Conservation (phyloP, 2,113 vertebrate genomes). For the Struthio camelus region DNA sequence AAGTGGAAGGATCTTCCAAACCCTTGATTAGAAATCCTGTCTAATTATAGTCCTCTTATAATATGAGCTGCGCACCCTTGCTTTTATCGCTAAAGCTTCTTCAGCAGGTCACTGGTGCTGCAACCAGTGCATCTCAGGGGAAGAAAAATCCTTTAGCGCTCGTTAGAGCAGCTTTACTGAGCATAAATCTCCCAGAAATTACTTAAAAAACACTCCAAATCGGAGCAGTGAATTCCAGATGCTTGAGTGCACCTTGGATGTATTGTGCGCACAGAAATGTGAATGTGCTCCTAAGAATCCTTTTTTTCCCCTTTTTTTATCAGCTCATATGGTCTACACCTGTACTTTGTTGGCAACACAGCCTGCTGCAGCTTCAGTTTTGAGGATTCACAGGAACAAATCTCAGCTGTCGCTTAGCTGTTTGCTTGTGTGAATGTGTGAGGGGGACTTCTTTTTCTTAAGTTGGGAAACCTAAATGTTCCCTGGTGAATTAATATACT, state of each 20-base stretch:
- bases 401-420: not conserved
- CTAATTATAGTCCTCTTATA: not conserved
- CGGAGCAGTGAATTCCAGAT: not conserved
- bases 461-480: not conserved
- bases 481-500: not conserved
- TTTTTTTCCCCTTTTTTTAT: not conserved
- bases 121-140: not conserved
- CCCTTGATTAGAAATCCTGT: not conserved
- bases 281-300: not conserved
- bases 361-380: not conserved
- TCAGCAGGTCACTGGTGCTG: not conserved
- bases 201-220: not conserved
- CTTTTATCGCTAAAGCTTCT: not conserved
- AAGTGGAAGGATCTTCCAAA: not conserved
- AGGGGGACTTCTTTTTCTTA: not conserved
- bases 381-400: not conserved
- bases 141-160: not conserved
- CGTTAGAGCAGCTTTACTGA: not conserved
- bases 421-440: not conserved
- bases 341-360: not conserved
- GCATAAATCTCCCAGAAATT: not conserved
- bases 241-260: not conserved
- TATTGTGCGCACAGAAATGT: not conserved
- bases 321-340: slow-evolving; percentile 7
- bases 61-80: not conserved